Conservation (phyloP, 1,140 invertebrate genomes). For the Sinonovacula constricta region DNA sequence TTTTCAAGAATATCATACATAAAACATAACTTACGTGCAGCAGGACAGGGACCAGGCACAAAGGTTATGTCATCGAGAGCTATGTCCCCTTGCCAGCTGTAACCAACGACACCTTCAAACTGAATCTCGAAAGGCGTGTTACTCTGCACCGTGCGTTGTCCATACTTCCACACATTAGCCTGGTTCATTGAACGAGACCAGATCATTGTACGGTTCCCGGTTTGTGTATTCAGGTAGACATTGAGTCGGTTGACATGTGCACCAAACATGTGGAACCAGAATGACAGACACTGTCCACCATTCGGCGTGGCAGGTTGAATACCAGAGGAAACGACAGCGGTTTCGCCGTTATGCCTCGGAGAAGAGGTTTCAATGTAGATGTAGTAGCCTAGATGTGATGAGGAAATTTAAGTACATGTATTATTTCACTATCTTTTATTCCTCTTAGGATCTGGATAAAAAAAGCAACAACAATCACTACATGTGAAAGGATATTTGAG, state of each 20-base stretch:
- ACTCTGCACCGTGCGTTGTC: slow-evolving; percentile 55
- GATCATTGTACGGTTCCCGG: slow-evolving; percentile 58
- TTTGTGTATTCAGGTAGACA: slow-evolving; percentile 58
- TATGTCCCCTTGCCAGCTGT: slow-evolving; percentile 83
- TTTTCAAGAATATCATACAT: too few species aligned
- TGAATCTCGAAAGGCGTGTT: slow-evolving; percentile 77
- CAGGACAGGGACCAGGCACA: slow-evolving; percentile 78
- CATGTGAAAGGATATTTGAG: too few species aligned
- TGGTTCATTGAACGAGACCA: slow-evolving; percentile 70
- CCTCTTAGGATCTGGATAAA: too few species aligned
- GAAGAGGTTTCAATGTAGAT: slow-evolving; percentile 75
- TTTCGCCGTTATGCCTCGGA: slow-evolving; percentile 69
- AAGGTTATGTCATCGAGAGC: slow-evolving; percentile 86
- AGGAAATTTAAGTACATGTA: too few species aligned
- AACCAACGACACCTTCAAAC: slow-evolving; percentile 84
- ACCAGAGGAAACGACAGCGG: slow-evolving; percentile 66
- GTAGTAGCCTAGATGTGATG: slow-evolving; percentile 65
- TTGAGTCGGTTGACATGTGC: slow-evolving; percentile 71
- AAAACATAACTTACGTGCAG: slow-evolving; percentile 63
- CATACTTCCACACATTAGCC: slow-evolving; percentile 73
- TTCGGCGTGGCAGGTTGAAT: slow-evolving; percentile 48
- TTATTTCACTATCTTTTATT: too few species aligned
- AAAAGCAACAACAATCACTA: too few species aligned
- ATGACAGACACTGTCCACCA: slow-evolving; percentile 74
- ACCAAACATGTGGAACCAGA: slow-evolving; percentile 90